Conservation (phyloP, 2,888 invertebrate genomes). For the Crepidodera aurea region DNA sequence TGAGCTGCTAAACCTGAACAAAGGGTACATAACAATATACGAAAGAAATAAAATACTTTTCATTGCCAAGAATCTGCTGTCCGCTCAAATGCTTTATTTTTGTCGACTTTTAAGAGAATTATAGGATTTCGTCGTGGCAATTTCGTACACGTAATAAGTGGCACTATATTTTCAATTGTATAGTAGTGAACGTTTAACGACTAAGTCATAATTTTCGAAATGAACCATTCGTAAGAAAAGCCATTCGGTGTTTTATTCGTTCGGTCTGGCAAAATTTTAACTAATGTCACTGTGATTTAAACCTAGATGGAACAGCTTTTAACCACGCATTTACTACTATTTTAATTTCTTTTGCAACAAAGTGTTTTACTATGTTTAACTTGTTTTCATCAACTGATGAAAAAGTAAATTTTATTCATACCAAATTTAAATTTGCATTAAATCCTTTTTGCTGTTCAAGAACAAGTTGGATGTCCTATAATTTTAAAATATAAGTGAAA, state of each 20-base stretch:
- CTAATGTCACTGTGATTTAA: constrained; percentile 9
- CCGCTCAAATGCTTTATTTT: constrained; percentile 22
- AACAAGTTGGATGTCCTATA: too few relatives aligned
- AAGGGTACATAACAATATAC: constrained; percentile 20
- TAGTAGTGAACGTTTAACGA: constrained; percentile 25
- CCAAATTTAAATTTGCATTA: too few relatives aligned
- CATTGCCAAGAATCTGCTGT: constrained; percentile 21
- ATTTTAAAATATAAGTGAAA: too few relatives aligned
- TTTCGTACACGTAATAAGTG: constrained; percentile 27
- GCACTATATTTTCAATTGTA: constrained; percentile 27
- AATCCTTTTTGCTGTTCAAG: too few relatives aligned
- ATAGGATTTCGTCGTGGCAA: constrained; percentile 27
- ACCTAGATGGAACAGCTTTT: neutral
- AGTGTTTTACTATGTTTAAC: too few relatives aligned
- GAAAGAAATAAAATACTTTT: constrained; percentile 24
- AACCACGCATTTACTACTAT: neutral
- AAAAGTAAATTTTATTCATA: too few relatives aligned
- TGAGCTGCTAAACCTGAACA: constrained; percentile 26
- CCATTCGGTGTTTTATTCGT: constrained; percentile 16
- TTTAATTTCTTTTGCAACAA: neutral
- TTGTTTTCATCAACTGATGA: too few relatives aligned
- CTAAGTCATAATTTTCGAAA: constrained; percentile 26
- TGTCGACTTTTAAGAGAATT: constrained; percentile 22
- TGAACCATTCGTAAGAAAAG: constrained; percentile 20
- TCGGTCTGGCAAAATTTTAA: constrained; percentile 10